Base-by-base conservation (phyloP, 2,113 vertebrate species). In the Hippotragus niger region DNA sequence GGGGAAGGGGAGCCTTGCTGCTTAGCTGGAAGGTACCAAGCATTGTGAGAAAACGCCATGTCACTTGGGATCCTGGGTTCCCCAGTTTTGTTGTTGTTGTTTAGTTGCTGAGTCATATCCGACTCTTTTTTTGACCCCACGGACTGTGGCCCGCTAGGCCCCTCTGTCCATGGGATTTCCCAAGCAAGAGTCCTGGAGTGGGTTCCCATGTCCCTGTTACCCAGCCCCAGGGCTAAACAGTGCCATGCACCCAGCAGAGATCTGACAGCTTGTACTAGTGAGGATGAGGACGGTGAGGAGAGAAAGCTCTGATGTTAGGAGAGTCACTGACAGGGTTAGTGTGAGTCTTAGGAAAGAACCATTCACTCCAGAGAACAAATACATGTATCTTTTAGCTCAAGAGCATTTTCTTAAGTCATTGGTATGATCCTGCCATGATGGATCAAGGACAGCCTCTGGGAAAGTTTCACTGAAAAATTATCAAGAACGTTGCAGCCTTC, bases 391-490 rank as follows among this genome's bases (percentile, higher is more conserved):
- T 95, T 85, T n/a, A 88, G 40, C n/a, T 89, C 27, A 29, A 53
- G 82, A 86, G 76, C 31, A 52, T 87, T 62, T 88, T 83, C 89
- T 67, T 57, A 83, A 83, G 83, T 36, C 67, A 43, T 45, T 76
- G 89, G 60, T 45, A 40, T 47, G 76, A 92, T 91, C 40, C 52
- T 55, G 55, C 64, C n/a, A 19, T 31, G 15, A 94, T 13, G 58
- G 95, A 88, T 62, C 60, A 78, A 97, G 88, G 29, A 58, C 3
- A 94, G 89, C 78, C 71, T 64, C 86, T 74, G 71, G 55, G 82
- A 53, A 91, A 90, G 58, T 87, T 52, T 62, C 91, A 93, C 6
- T 55, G 83, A 95, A 95, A 96, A 93, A 57, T 14, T 29, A 94
- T 84, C 82, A 55, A 96, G 97, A 71, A 97, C 84, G 76, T 55